These are phyloP conservation scores for Herminia tarsipennalis DNA, from an alignment of 2,888 invertebrate genomes.

Conservation along the genomic window DNA sequence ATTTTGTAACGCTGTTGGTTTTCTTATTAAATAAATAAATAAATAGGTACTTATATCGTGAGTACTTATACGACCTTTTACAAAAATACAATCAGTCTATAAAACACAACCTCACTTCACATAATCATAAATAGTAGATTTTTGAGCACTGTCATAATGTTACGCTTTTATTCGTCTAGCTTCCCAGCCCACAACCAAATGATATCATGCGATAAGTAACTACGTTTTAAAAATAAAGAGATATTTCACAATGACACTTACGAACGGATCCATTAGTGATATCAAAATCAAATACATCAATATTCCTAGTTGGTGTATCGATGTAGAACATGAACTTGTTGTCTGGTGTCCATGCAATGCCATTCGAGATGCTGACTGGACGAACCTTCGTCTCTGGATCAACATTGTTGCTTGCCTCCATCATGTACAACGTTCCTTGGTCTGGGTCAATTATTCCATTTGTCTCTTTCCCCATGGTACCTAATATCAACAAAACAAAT, in stretches of 20 bases:
- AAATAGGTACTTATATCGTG: too few species aligned
- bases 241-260: slow-evolving; percentile 71
- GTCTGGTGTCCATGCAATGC: slow-evolving; percentile 90
- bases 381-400: slow-evolving; percentile 65
- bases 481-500: slow-evolving; percentile 57
- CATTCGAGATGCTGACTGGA: slow-evolving; percentile 90
- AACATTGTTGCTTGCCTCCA: slow-evolving; percentile 71
- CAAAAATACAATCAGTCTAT: too few species aligned
- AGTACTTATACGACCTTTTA: too few species aligned
- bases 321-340: slow-evolving; percentile 91
- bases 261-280: slow-evolving; percentile 84
- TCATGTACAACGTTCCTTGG: slow-evolving; percentile 86
- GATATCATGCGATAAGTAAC: too few species aligned
- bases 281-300: slow-evolving; percentile 90
- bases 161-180: too few species aligned
- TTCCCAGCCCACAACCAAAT: too few species aligned
- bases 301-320: slow-evolving; percentile 88
- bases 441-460: slow-evolving; percentile 73
- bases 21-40: too few species aligned
- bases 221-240: too few species aligned
- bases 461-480: slow-evolving; percentile 87
- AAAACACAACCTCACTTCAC: too few species aligned
- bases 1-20: too few species aligned
- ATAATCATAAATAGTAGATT: too few species aligned
- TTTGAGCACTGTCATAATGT: too few species aligned